Conservation (phyloP, 2,888 invertebrate species). For the Lingula anatina region DNA sequence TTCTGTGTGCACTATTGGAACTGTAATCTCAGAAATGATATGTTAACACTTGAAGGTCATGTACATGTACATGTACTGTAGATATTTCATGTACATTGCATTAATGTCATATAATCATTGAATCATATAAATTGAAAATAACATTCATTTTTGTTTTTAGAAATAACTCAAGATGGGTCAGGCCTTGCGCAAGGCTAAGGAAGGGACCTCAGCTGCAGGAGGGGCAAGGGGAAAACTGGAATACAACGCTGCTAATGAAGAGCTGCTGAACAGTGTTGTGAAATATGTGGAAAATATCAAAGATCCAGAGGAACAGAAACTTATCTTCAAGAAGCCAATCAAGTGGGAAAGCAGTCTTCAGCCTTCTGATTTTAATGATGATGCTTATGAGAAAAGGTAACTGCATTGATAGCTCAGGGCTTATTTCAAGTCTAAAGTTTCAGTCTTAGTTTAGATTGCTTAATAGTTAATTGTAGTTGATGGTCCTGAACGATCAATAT, state of each 20-base stretch:
- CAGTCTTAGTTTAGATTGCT: too few species aligned
- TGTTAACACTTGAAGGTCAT: too few species aligned
- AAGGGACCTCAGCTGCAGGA: constrained; percentile 47
- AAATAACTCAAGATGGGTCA: constrained; percentile 52
- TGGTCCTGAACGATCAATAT: too few species aligned
- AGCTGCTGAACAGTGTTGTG: constrained; percentile 42
- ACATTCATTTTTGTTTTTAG: too few species aligned
- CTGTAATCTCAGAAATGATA: too few species aligned
- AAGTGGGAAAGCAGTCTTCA: constrained; percentile 37
- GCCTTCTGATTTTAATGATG: constrained; percentile 22
- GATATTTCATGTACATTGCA: too few species aligned
- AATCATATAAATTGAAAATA: too few species aligned
- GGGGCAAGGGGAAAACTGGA: constrained; percentile 45
- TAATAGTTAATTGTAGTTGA: too few species aligned
- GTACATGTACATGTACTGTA: too few species aligned
- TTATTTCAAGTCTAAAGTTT: too few species aligned
- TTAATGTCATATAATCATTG: too few species aligned
- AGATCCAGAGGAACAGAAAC: constrained; percentile 38
- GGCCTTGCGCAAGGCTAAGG: constrained; percentile 42
- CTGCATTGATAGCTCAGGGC: neutral
- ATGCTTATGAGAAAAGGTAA: constrained; percentile 30
- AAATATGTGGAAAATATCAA: constrained; percentile 35
- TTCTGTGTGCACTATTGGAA: too few species aligned
- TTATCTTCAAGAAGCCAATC: constrained; percentile 42
- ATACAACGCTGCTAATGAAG: constrained; percentile 44